phyloP scores from a whole-genome alignment of 2,888 invertebrate species.

The Leptinotarsa rubiginosa region DNA sequence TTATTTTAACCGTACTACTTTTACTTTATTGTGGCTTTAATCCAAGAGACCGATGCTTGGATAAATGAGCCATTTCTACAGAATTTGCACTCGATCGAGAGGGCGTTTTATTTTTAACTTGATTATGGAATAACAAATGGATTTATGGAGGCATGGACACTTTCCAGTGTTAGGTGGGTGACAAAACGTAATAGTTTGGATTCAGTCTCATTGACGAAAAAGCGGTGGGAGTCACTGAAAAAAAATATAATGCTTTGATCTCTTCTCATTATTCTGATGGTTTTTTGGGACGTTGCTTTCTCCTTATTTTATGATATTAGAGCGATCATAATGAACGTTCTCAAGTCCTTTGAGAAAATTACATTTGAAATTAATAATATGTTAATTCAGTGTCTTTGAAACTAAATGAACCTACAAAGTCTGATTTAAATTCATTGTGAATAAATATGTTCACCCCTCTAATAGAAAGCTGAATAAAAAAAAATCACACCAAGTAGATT shows the following conservation, averaged over 20 bases:
- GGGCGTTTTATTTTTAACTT: constrained; percentile 2
- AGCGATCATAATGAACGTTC: too few relatives aligned
- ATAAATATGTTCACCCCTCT: too few relatives aligned
- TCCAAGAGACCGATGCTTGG: background rate
- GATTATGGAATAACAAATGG: background rate
- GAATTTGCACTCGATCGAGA: background rate
- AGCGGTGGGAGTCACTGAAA: background rate
- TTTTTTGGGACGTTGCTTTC: background rate
- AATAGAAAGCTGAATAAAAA: too few relatives aligned
- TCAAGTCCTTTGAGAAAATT: too few relatives aligned
- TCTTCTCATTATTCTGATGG: background rate
- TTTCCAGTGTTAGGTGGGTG: background rate
- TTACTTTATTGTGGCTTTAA: constrained; percentile 21
- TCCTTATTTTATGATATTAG: too few relatives aligned
- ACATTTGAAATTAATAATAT: too few relatives aligned
- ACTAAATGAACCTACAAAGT: too few relatives aligned
- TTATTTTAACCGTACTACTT: constrained; percentile 35
- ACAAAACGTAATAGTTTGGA: background rate
- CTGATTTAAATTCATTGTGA: too few relatives aligned
- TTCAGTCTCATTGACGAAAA: background rate
- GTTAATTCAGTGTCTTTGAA: too few relatives aligned
- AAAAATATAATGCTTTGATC: background rate
- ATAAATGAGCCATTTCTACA: background rate
- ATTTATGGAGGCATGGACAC: background rate
- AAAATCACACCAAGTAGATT: too few relatives aligned